Percentiles rank a stretch among this genome's conserved stretches.
Conservation (phyloP, 2,113 vertebrate species). For the Urocynchramus pylzowi region DNA sequence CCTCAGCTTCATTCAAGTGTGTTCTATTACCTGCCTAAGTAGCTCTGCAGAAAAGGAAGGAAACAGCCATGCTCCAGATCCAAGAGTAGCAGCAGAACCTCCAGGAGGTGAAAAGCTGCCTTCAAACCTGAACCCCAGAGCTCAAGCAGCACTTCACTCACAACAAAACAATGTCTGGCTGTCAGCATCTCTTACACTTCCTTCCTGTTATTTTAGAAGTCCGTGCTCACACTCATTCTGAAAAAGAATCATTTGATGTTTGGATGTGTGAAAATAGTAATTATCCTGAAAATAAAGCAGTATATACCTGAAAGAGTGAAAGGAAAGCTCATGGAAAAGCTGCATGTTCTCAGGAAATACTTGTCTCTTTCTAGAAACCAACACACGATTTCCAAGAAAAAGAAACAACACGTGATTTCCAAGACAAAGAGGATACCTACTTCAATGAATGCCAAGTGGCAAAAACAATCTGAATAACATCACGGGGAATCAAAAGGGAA, state of each 20-base stretch:
- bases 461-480: background rate
- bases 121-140: background rate
- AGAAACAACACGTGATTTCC: background rate
- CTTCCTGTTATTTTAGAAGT: background rate
- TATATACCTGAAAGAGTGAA: background rate
- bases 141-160: background rate
- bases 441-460: background rate
- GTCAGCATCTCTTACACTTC: background rate
- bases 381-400: background rate
- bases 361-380: background rate
- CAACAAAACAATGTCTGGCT: background rate
- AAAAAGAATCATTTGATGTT: background rate
- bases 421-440: background rate
- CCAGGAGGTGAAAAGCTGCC: background rate
- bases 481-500: background rate
- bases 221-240: background rate
- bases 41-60: background rate
- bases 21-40: background rate
- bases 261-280: background rate
- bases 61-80: background rate
- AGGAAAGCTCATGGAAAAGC: background rate
- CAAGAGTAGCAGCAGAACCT: background rate
- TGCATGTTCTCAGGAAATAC: background rate
- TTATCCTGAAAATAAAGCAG: background rate
- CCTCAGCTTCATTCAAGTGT: background rate